Percentiles rank a stretch among this genome's conserved stretches.
Conservation (phyloP, 2,888 invertebrate genomes). For the Apotomis betuletana region DNA sequence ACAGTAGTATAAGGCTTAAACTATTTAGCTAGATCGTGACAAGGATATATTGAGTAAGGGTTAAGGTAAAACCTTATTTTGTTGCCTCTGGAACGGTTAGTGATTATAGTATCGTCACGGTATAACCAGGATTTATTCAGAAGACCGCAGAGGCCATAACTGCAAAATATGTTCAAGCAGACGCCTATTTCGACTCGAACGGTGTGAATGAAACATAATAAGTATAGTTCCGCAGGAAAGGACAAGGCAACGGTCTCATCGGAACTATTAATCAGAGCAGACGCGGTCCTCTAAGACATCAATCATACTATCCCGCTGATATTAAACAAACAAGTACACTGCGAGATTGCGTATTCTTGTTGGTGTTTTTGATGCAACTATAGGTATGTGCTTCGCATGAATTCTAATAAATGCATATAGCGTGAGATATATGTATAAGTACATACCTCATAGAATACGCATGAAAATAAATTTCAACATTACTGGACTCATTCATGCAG, state of each 20-base stretch:
- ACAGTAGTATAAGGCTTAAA: too few species aligned
- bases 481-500: too few species aligned
- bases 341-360: neutral
- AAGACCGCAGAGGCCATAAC: neutral
- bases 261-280: slow-evolving; percentile 30
- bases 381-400: too few species aligned
- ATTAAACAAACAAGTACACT: slow-evolving; percentile 3
- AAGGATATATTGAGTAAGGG: too few species aligned
- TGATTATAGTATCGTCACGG: slow-evolving; percentile 7
- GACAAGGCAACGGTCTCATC: slow-evolving; percentile 23
- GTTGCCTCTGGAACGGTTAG: neutral
- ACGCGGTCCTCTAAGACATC: slow-evolving; percentile 22
- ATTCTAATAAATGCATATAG: too few species aligned
- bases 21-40: too few species aligned
- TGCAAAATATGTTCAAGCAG: slow-evolving; percentile 2
- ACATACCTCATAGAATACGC: too few species aligned
- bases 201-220: neutral
- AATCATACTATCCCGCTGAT: slow-evolving; percentile 19
- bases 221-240: slow-evolving; percentile 24
- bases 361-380: too few species aligned
- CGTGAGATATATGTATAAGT: too few species aligned
- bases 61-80: neutral
- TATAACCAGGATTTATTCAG: slow-evolving; percentile 13
- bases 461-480: too few species aligned
- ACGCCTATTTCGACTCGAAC: neutral